Conservation (phyloP, 2,797 vertebrate species). For the Pteropus rufus region DNA sequence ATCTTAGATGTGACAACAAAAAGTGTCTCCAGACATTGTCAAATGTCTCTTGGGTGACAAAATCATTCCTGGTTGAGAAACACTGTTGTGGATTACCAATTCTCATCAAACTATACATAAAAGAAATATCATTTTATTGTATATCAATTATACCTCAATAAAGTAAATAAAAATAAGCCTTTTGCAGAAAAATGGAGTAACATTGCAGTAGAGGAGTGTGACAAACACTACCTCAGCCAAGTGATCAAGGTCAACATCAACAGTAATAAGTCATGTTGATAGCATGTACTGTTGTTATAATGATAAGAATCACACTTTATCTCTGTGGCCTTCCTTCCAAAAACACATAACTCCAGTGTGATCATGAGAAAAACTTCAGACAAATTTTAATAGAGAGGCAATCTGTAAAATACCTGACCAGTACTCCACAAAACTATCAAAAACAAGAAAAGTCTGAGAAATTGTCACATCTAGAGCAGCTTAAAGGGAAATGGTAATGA, state of each 20-base stretch:
- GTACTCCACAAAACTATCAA: neutral
- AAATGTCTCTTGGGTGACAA: neutral
- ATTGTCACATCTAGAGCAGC: neutral
- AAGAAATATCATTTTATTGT: neutral
- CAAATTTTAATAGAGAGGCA: neutral
- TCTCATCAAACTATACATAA: neutral
- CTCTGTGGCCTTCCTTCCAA: neutral
- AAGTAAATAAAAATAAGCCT: conserved; percentile 25
- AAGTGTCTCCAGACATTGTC: neutral
- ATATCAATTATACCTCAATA: neutral
- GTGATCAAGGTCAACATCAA: neutral
- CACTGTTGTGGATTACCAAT: neutral
- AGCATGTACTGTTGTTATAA: neutral
- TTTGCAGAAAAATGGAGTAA: neutral
- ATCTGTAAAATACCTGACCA: neutral
- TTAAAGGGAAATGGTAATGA: neutral
- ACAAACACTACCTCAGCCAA: neutral
- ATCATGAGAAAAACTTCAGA: conserved; percentile 4
- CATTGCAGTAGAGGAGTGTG: neutral
- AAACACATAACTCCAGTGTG: neutral
- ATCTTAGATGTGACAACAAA: neutral
- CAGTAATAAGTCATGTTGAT: neutral
- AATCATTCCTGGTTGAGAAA: conserved; percentile 11
- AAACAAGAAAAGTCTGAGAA: neutral
- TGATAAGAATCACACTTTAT: neutral